Evolutionary conservation across 2,888 invertebrate genomes (phyloP).

Genomic region (Dichetophora obliterata): DNA sequence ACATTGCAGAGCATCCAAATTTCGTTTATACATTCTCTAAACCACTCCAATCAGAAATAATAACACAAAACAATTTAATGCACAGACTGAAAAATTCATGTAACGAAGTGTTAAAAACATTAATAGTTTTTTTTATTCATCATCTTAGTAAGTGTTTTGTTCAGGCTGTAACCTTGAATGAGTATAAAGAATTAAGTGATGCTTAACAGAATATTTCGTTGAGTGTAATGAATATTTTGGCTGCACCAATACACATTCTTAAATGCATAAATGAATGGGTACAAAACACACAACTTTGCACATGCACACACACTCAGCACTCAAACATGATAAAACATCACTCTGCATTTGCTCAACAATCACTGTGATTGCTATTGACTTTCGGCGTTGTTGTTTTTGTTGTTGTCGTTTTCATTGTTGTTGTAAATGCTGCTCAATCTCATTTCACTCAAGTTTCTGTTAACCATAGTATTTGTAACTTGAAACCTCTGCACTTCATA

Average conservation of each 20-base stretch:
- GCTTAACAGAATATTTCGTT: neutral
- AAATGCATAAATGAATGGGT: neutral
- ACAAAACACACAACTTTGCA: neutral
- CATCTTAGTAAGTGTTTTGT: too few species aligned
- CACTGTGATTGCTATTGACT: slow-evolving; percentile 16
- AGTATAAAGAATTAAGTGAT: too few species aligned
- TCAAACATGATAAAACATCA: neutral
- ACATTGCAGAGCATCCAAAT: too few species aligned
- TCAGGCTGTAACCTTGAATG: too few species aligned
- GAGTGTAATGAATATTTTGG: neutral
- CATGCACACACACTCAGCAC: neutral
- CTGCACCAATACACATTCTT: neutral
- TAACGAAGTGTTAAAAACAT: too few species aligned
- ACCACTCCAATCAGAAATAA: too few species aligned
- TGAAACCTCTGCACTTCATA: neutral
- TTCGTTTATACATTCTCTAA: too few species aligned
- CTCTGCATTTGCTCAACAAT: slow-evolving; percentile 20
- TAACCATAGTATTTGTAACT: neutral
- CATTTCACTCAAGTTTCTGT: neutral
- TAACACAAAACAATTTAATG: too few species aligned
- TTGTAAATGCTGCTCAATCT: neutral
- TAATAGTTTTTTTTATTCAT: too few species aligned
- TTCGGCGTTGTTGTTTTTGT: neutral
- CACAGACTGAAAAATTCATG: too few species aligned
- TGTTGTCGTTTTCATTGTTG: too few species aligned